Evolutionary conservation across 2,797 vertebrate genomes (phyloP).

Genomic region (Melopsittacus undulatus): DNA sequence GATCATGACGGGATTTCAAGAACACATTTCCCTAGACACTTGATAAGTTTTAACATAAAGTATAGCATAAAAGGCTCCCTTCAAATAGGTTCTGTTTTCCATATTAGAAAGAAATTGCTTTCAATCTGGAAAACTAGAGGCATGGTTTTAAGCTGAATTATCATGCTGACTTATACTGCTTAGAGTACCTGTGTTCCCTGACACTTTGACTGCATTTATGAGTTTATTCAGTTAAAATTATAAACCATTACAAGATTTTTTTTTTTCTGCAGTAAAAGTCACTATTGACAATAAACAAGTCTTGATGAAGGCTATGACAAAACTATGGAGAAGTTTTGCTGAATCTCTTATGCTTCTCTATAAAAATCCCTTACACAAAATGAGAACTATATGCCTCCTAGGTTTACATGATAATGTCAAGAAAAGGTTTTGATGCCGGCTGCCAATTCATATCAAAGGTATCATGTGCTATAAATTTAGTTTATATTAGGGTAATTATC

Average conservation of each 20-base stretch:
- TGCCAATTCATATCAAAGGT: conserved; percentile 54
- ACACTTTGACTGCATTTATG: conserved; percentile 30
- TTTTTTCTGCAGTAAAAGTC: background rate
- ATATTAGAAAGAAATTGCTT: conserved; percentile 35
- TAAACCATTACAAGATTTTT: background rate
- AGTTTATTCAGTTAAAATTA: conserved; percentile 47
- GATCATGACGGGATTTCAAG: conserved; percentile 68
- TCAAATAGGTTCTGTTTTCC: conserved; percentile 39
- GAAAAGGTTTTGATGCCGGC: conserved; percentile 57
- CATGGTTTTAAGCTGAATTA: conserved; percentile 24
- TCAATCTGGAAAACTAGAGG: conserved; percentile 27
- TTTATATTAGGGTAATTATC: conserved; percentile 76
- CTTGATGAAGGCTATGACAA: background rate
- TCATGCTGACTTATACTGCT: conserved; percentile 1
- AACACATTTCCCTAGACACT: conserved; percentile 64
- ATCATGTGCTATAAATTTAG: conserved; percentile 73
- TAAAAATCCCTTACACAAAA: conserved; percentile 22
- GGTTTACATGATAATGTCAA: conserved; percentile 56
- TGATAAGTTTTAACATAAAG: conserved; percentile 66
- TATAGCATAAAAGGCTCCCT: conserved; percentile 40
- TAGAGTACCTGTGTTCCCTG: background rate
- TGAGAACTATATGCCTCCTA: conserved; percentile 11
- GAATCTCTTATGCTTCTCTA: background rate
- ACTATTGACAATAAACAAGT: conserved; percentile 24
- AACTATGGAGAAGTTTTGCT: conserved; percentile 2